These are phyloP conservation scores for Corythoichthys haematopterus DNA, from an alignment of 2,113 vertebrate genomes.

Conservation along the genomic window DNA sequence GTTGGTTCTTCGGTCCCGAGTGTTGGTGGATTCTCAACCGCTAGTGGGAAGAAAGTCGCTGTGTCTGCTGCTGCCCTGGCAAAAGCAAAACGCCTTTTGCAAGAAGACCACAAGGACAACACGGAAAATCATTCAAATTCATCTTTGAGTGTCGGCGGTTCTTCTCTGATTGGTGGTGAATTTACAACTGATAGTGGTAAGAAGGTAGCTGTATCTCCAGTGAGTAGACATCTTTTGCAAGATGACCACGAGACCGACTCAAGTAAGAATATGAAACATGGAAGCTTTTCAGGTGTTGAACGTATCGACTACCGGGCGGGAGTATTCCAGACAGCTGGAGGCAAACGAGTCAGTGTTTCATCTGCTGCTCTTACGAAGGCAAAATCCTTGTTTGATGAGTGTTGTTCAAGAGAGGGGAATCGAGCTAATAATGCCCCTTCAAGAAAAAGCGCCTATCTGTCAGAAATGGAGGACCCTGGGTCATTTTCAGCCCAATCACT, in stretches of 20 bases:
- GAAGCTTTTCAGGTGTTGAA: neutral
- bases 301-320: conserved; percentile 3
- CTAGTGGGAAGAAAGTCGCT: conserved; percentile 39
- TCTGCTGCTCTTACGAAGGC: conserved; percentile 70
- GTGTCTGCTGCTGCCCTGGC: conserved; percentile 37
- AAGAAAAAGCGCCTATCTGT: neutral
- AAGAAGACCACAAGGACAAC: conserved; percentile 43
- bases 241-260: conserved; percentile 51
- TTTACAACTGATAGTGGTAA: conserved; percentile 69
- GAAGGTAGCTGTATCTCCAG: conserved; percentile 37
- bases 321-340: conserved; percentile 79
- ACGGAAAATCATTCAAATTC: too few species aligned
- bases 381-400: conserved; percentile 52
- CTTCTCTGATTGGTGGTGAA: conserved; percentile 48
- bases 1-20: neutral
- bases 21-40: conserved; percentile 72
- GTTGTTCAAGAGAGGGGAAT: neutral
- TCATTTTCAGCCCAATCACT: neutral
- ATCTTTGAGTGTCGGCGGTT: neutral
- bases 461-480: neutral
- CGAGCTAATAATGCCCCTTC: too few species aligned
- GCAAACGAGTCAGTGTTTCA: conserved; percentile 72
- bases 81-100: conserved; percentile 62
- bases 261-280: neutral
- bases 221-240: conserved; percentile 62